Base-by-base conservation (phyloP, 2,113 vertebrate genomes). In the Passer montanus region DNA sequence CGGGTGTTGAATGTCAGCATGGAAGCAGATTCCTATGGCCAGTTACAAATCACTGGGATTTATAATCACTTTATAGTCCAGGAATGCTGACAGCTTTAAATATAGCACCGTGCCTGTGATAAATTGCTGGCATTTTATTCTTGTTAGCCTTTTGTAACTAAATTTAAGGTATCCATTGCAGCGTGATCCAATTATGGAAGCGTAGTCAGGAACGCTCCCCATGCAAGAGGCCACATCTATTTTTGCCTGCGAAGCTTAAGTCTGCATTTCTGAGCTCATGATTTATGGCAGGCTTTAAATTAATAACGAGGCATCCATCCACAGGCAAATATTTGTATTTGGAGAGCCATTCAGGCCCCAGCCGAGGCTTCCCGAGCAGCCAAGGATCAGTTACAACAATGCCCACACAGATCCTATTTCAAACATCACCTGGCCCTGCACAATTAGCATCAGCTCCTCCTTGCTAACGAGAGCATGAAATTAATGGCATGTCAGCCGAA, bases 231-330 rank as follows among this genome's bases (percentile, higher is more conserved):
- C 83, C 2, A 35, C 78, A 44, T 93, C 96, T 97, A 96, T 97
- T 98, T 98, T 85, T 73, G 96, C 91, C 80, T 35, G 3, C 11
- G 44, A 91, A 96, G 95, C 68, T 87, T 58, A 74, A 97, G 93
- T 69, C 96, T 95, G 95, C 97, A 53, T 97, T 94, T 96, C 95
- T 97, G 89, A 92, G 86, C 92, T 93, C 90, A 62, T 97, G 96
- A 97, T 98, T 98, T 98, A 97, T 97, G 96, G 60, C 93, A 97
- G 97, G 63, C 93, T 96, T 94, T 96, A 94, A 96, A 98, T 97
- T 96, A 97, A 97, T 96, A 95, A 97, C 8, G 66, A 94, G 69
- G 72, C 85, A 90, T 76, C 95, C 83, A 85, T 94, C 84, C 87
- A 73, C 75, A 3, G 90, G 94, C 97, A 97, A 97, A 98, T 97